Conservation (phyloP, 2,888 invertebrate species). For the Rotaria socialis region DNA sequence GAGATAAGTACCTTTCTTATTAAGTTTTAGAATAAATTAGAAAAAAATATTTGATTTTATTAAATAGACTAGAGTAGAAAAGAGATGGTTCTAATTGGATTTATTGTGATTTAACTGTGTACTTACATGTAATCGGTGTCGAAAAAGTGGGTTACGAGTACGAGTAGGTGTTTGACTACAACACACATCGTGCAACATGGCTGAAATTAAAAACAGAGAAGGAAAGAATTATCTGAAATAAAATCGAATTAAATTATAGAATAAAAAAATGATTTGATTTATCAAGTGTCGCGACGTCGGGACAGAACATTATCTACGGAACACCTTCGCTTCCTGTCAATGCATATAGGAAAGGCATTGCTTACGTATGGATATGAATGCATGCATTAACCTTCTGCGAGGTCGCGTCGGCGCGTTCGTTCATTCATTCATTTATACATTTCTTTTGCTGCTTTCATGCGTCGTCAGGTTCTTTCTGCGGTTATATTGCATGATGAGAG, state of each 20-base stretch:
- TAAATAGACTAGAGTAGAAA: not conserved
- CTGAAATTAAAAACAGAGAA: slow-evolving; percentile 26
- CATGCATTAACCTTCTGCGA: slow-evolving; percentile 10
- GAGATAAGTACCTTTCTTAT: not conserved
- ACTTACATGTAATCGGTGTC: slow-evolving; percentile 22
- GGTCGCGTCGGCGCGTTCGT: slow-evolving; percentile 14
- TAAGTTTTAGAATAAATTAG: not conserved
- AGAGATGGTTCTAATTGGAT: not conserved
- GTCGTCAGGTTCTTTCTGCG: slow-evolving; percentile 19
- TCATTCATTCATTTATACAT: not conserved
- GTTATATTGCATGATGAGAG: not conserved
- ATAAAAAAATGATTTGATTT: not conserved
- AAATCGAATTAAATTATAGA: not conserved
- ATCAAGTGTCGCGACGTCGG: slow-evolving; percentile 15
- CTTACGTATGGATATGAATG: not conserved
- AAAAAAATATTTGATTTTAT: not conserved
- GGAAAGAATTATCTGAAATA: not conserved
- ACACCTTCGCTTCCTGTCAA: slow-evolving; percentile 4
- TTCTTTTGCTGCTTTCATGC: slow-evolving; percentile 16
- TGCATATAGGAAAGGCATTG: not conserved
- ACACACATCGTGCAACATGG: slow-evolving; percentile 16
- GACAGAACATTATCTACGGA: not conserved
- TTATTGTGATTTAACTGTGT: not conserved
- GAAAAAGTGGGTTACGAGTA: slow-evolving; percentile 19
- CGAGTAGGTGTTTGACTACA: slow-evolving; percentile 21